phyloP scores from a whole-genome alignment of 2,797 vertebrate species.

The Malurus splendens region DNA sequence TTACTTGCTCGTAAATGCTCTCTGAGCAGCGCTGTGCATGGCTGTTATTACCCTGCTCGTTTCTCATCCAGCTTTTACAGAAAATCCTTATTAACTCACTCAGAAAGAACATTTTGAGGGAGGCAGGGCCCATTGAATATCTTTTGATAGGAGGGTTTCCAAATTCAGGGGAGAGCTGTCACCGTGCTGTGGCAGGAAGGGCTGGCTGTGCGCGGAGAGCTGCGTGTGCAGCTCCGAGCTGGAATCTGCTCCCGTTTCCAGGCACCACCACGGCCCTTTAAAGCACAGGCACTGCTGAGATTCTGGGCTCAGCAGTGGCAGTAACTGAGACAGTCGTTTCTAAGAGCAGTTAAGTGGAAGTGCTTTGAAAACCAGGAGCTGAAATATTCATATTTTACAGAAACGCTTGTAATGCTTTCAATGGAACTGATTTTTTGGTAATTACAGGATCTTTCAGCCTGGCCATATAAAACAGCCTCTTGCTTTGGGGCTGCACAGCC shows the following conservation, averaged over 20 bases:
- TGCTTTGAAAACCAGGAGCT: neutral
- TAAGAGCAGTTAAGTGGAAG: neutral
- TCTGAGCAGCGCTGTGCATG: neutral
- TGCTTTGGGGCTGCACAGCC: neutral
- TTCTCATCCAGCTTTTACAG: neutral
- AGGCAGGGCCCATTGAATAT: neutral
- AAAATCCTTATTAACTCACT: conserved; percentile 2
- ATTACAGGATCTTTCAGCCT: neutral
- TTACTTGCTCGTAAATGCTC: neutral
- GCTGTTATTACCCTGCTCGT: neutral
- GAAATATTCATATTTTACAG: neutral
- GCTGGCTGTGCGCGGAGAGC: neutral
- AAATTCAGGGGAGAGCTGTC: neutral
- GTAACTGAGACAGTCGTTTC: neutral
- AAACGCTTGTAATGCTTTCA: neutral
- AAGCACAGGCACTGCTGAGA: neutral
- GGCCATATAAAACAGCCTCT: neutral
- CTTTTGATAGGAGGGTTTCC: neutral
- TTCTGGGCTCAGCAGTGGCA: neutral
- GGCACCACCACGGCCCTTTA: neutral
- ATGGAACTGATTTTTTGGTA: neutral
- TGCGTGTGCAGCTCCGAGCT: neutral
- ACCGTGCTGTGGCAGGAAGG: neutral
- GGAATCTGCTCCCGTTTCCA: neutral
- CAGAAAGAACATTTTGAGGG: neutral